Base-by-base conservation (phyloP, 2,888 invertebrate genomes). In the Platycheirus albimanus region DNA sequence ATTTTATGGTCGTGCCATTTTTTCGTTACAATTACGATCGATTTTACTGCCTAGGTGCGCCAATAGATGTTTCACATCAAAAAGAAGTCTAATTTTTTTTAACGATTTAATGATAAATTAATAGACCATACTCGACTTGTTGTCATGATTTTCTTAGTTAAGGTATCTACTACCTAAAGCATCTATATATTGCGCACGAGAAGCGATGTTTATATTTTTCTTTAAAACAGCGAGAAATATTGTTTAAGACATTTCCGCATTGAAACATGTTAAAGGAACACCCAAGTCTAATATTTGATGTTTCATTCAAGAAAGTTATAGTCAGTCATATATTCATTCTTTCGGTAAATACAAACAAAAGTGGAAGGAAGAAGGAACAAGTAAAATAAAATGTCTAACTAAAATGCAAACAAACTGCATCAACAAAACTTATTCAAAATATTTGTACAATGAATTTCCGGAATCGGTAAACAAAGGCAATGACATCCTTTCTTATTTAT, bases 401-500 rank as follows among this genome's bases (percentile, higher is more conserved):
- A 8, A 61, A 61, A 45, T 61, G 61, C 45, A 61, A 61, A 45
- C 61, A 58, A 67, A 72, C 38, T 71, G 51, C 54, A 69, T 51
- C 63, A 74, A 63, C 61, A 56, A 70, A 70, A 70, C 70, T 75
- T 75, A 75, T 75, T 80, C 69, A 75, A 80, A 80, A 80, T 80
- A 66, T 80, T 80, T 80, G 80, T 64, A 75, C 80, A 75, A 75
- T 66, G 80, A 80, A 75, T 80, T 80, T 80, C 75, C 80, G 69
- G 80, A 56, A 56, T 63, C 64, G 58, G 56, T 70, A 70, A 56
- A 80, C 69, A 80, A 63, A 63, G 54, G 67, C 70, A 80, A 63
- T 67, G 63, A 54, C 70, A 75, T 63, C 58, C 80, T 45, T 61
- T 61, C 43, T 33, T 43, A 28, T 13, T 11, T 51, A 13, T 24